A percentile compares a stretch with the other conserved stretches of the same genome.
Conservation (phyloP, 1,140 invertebrate species). For the Nasonia vitripennis region DNA sequence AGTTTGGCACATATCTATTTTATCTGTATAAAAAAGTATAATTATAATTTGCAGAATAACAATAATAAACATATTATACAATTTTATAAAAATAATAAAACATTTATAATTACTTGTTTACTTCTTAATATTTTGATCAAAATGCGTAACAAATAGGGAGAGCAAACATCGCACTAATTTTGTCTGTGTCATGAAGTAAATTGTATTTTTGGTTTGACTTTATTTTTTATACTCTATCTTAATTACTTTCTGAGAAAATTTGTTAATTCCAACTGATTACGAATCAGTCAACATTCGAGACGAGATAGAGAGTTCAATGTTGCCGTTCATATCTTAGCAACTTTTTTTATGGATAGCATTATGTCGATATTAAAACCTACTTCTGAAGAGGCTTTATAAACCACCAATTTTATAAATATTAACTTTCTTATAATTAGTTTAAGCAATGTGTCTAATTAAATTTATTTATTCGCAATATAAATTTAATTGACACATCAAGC, state of each 20-base stretch:
- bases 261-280: background rate
- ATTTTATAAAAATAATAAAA: conserved; percentile 48
- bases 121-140: conserved; percentile 14
- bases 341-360: background rate
- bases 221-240: conserved; percentile 24
- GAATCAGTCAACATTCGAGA: conserved; percentile 13
- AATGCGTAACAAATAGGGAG: conserved; percentile 32
- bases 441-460: conserved; percentile 3
- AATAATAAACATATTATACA: conserved; percentile 45
- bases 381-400: conserved; percentile 23
- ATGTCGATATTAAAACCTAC: conserved; percentile 18
- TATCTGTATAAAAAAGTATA: conserved; percentile 50
- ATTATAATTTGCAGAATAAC: conserved; percentile 46
- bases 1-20: conserved; percentile 51
- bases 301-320: conserved; percentile 34
- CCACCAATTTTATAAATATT: conserved; percentile 37
- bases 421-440: conserved; percentile 26
- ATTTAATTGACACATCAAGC: conserved; percentile 57
- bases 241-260: conserved; percentile 2
- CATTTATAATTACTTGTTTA: conserved; percentile 15
- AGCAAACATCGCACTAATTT: conserved; percentile 18
- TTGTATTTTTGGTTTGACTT: conserved; percentile 36
- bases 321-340: background rate
- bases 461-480: conserved; percentile 20
- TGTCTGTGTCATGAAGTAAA: conserved; percentile 34